Evolutionary conservation across 92 coral and sea anemone species (phyloP), one percentile per base, ranked within the genome.

Genomic region (Pocillopora grandis): DNA sequence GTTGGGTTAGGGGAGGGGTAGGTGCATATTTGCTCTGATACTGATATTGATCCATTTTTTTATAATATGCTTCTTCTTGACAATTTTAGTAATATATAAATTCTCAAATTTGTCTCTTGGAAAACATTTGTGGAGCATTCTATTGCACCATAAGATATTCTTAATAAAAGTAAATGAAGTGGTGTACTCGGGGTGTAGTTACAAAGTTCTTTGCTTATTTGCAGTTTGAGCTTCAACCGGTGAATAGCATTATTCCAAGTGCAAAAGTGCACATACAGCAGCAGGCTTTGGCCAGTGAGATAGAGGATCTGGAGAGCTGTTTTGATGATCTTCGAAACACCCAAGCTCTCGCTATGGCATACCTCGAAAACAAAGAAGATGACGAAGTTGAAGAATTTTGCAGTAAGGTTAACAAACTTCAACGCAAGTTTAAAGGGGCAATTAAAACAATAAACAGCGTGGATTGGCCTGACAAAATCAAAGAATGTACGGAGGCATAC

Each of bases 201-300:
- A 9, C 31, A 42, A 16, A 16, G 20, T 62, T 16, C 19, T 62
- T 20, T 9, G 66, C 17, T 66, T 80, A 16, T 64, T 8, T 21
- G 19, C 71, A 85, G 88, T 20, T 77, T 78, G 88, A 85, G 21
- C 84, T 85, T 77, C 88, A 77, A 31, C 84, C 88, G 2, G 36
- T 78, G 31, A 42, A 27, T 27, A 78, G 59, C 49, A 55, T 85
- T 61, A 33, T 31, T 35, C 67, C 62, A 15, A n/a, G 5, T 4
- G 21, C 56, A 11, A 3, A 14, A 52, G 5, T 12, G 17, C 21
- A 52, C 63, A n/a, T 18, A 16, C 65, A 57, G 2, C 62, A 20
- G 15, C 66, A 35, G 20, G 88, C 64, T 11, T 23, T 78, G n/a
- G 49, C 37, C 20, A 62, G 61, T 4, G 78, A 75, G 3, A 77